These are phyloP conservation scores for Ictidomys tridecemlineatus DNA, from an alignment of 2,113 vertebrate species.

Conservation along the genomic window DNA sequence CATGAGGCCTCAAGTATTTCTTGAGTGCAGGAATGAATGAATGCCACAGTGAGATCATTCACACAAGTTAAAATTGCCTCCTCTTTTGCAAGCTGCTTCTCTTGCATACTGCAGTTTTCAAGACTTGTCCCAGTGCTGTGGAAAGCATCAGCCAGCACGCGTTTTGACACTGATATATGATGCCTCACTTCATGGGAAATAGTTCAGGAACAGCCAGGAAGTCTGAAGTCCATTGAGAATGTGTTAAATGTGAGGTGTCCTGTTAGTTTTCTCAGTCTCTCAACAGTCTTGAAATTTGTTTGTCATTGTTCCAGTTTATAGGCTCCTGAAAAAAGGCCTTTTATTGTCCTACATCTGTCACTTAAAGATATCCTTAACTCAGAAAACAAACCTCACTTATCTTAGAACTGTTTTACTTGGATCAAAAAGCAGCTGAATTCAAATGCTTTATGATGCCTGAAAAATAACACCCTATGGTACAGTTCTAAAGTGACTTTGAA, in stretches of 20 bases:
- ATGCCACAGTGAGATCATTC: background rate
- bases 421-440: constrained; percentile 64
- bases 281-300: constrained; percentile 75
- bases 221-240: constrained; percentile 75
- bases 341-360: constrained; percentile 80
- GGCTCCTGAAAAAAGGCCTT: constrained; percentile 79
- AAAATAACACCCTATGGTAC: constrained; percentile 73
- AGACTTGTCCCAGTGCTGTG: constrained; percentile 43
- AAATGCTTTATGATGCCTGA: constrained; percentile 73
- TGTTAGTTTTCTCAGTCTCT: constrained; percentile 68
- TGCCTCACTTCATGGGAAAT: constrained; percentile 71
- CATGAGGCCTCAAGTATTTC: background rate
- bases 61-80: background rate
- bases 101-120: background rate
- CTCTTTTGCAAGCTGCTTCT: background rate
- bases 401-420: constrained; percentile 79
- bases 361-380: constrained; percentile 25
- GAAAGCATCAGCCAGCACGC: constrained; percentile 69
- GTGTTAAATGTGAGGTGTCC: constrained; percentile 75
- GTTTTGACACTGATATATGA: constrained; percentile 80
- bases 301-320: constrained; percentile 55
- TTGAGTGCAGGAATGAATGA: background rate
- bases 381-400: constrained; percentile 62
- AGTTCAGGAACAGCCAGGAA: constrained; percentile 66
- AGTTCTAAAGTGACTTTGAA: constrained; percentile 71